These are phyloP conservation scores for Lonchura striata DNA, from an alignment of 2,113 vertebrate species.

Conservation along the genomic window DNA sequence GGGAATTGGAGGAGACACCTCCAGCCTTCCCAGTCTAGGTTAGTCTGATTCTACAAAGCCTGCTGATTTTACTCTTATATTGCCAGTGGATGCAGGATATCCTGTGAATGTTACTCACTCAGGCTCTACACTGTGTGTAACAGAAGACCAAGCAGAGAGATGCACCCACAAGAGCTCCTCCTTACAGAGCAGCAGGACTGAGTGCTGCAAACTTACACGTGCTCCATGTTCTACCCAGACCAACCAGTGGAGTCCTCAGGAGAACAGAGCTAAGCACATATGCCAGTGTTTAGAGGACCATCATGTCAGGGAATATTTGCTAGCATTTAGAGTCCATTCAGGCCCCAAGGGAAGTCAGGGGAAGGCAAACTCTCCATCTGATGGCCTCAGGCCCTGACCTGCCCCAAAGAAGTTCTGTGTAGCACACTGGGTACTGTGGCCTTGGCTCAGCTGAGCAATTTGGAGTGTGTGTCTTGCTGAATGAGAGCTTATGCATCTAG, in stretches of 20 bases:
- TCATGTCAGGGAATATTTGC: neutral
- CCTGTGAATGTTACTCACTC: neutral
- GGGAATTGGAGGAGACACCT: neutral
- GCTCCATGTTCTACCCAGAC: neutral
- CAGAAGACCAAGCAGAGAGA: neutral
- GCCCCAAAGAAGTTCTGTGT: neutral
- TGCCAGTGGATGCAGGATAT: neutral
- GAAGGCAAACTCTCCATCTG: neutral
- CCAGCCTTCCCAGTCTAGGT: neutral
- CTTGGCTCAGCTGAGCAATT: conserved; percentile 9
- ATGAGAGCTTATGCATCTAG: neutral
- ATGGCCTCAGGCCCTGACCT: neutral
- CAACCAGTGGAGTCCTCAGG: neutral
- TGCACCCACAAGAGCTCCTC: neutral
- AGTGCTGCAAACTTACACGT: neutral
- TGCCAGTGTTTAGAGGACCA: neutral
- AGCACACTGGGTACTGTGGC: neutral
- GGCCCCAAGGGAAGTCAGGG: neutral
- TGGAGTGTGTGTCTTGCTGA: neutral
- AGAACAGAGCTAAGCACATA: neutral
- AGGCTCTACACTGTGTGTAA: neutral
- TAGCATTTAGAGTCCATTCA: neutral
- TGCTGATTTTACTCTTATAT: neutral
- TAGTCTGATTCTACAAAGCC: neutral
- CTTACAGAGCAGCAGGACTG: fast-evolving